Conservation (phyloP, 2,888 invertebrate species). For the Parasteatoda lunata region DNA sequence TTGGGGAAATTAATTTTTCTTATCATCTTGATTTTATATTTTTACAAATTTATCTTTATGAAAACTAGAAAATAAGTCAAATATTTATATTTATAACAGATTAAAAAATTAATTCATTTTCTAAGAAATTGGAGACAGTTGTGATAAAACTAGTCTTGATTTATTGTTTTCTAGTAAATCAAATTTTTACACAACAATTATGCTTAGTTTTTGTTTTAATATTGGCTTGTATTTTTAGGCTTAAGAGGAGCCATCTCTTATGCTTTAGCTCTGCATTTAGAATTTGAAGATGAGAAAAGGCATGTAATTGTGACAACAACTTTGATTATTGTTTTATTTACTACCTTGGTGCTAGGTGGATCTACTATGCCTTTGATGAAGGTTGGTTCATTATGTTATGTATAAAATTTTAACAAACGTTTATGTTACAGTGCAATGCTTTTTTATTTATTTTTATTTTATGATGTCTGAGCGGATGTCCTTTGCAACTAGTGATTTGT, state of each 20-base stretch:
- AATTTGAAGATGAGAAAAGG: conserved; percentile 93
- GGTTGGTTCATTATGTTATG: conserved; percentile 69
- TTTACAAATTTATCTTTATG: background rate
- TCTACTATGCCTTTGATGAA: conserved; percentile 98
- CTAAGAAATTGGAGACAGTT: no score
- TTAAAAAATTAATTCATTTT: no score
- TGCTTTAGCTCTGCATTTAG: conserved; percentile 95
- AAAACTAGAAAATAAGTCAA: background rate
- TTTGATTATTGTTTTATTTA: conserved; percentile 96
- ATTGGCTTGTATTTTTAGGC: conserved; percentile 76
- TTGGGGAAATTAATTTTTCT: no score
- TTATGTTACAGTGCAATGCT: no score
- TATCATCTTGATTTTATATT: no score
- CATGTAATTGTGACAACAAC: conserved; percentile 98
- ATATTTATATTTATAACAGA: no score
- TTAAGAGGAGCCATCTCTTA: conserved; percentile 98
- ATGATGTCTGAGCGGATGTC: no score
- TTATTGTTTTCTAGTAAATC: background rate
- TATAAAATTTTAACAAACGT: no score
- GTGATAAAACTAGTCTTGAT: background rate
- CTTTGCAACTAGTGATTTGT: no score
- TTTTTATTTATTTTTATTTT: no score
- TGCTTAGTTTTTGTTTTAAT: no score
- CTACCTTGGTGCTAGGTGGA: conserved; percentile 95
- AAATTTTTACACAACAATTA: background rate